Conservation (phyloP, 2,797 vertebrate genomes). For the Triplophysa bombifrons region DNA sequence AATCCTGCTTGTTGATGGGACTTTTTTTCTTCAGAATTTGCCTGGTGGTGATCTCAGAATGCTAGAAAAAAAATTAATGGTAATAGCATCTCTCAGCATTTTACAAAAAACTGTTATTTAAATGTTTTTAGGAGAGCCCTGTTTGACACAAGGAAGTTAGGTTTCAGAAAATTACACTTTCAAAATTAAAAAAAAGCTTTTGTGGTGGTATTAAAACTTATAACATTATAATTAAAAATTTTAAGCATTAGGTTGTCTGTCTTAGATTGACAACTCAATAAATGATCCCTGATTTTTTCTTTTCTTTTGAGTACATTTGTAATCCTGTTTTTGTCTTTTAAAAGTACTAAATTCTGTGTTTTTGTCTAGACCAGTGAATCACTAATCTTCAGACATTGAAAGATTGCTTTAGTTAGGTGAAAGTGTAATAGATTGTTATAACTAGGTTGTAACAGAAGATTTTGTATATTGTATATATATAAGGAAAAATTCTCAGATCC, state of each 20-base stretch:
- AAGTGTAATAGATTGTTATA: neutral
- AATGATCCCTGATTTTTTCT: too few relatives aligned
- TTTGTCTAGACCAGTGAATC: neutral
- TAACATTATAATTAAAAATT: neutral
- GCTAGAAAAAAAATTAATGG: conserved; percentile 1
- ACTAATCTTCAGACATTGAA: neutral
- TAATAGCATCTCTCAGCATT: conserved; percentile 5
- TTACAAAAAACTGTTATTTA: neutral
- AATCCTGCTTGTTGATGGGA: neutral
- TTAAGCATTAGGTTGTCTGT: neutral
- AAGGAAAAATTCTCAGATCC: neutral
- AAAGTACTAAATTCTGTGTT: neutral
- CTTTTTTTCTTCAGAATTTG: neutral
- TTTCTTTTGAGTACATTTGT: neutral
- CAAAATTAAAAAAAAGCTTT: too few relatives aligned
- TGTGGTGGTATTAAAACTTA: conserved; percentile 3
- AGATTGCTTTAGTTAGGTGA: neutral
- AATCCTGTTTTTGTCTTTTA: neutral
- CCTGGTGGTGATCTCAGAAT: conserved; percentile 8
- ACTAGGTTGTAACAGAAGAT: neutral
- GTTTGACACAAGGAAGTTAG: too few relatives aligned
- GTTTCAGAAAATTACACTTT: too few relatives aligned
- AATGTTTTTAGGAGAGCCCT: neutral
- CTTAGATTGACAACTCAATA: conserved; percentile 12
- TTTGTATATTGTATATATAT: neutral